A percentile compares a stretch with the other conserved stretches of the same genome.
phyloP scores from a whole-genome alignment of 1,140 invertebrate species.

The Megathymus violae region DNA sequence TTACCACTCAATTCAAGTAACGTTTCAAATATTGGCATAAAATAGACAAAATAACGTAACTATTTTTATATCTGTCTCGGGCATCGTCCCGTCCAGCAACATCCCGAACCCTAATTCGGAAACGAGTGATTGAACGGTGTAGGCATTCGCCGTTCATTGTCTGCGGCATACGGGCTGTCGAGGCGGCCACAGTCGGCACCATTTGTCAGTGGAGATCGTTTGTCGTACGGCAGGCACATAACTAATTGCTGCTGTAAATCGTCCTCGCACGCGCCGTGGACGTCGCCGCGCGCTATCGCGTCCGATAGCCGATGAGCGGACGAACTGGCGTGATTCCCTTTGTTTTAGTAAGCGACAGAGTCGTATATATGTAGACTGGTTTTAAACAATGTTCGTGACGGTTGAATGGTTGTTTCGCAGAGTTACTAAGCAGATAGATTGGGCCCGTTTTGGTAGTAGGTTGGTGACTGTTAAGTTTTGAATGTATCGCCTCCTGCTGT shows the following conservation, averaged over 20 bases:
- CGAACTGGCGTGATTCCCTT: slow-evolving; percentile 30
- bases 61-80: neutral
- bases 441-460: slow-evolving; percentile 20
- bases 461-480: slow-evolving; percentile 1
- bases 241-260: slow-evolving; percentile 78
- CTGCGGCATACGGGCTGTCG: slow-evolving; percentile 57
- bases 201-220: slow-evolving; percentile 71
- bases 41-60: too few species aligned
- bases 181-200: slow-evolving; percentile 49
- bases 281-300: slow-evolving; percentile 39
- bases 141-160: slow-evolving; percentile 61
- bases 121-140: slow-evolving; percentile 59
- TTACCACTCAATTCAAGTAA: too few species aligned
- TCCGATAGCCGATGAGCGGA: slow-evolving; percentile 26
- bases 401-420: slow-evolving; percentile 12
- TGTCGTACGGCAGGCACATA: slow-evolving; percentile 69
- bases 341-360: slow-evolving; percentile 37
- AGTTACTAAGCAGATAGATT: slow-evolving; percentile 28
- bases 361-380: slow-evolving; percentile 12
- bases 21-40: too few species aligned
- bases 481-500: neutral
- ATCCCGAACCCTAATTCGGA: slow-evolving; percentile 39
- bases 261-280: slow-evolving; percentile 41
- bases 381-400: slow-evolving; percentile 18
- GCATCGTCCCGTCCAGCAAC: neutral